A percentile compares a stretch with the other conserved stretches of the same genome.
Conservation (phyloP, 1,140 invertebrate species). For the Antheraea mylitta region DNA sequence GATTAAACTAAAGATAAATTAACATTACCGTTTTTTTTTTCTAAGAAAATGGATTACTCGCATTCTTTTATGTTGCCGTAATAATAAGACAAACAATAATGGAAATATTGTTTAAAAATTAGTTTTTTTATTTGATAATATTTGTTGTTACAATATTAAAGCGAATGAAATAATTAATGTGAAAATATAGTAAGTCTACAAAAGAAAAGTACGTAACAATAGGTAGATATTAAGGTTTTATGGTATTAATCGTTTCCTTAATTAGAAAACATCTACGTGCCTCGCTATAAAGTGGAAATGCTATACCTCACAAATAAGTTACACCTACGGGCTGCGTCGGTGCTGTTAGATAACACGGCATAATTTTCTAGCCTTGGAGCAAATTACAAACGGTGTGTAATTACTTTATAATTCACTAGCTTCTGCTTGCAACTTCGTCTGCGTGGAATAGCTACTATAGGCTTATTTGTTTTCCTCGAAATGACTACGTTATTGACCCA, state of each 20-base stretch:
- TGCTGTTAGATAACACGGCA: slow-evolving; percentile 11
- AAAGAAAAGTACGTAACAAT: not conserved
- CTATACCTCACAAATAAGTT: slow-evolving; percentile 20
- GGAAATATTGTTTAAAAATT: too few relatives aligned
- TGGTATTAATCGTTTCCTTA: not conserved
- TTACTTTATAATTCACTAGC: not conserved
- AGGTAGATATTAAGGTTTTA: not conserved
- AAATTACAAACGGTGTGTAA: slow-evolving; percentile 11
- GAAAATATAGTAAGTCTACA: not conserved
- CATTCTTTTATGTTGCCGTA: too few relatives aligned
- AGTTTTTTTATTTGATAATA: too few relatives aligned
- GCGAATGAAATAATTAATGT: not conserved
- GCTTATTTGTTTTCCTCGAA: too few relatives aligned
- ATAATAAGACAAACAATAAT: too few relatives aligned
- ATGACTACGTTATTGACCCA: too few relatives aligned
- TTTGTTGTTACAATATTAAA: not conserved
- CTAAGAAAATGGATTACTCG: too few relatives aligned
- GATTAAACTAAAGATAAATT: too few relatives aligned
- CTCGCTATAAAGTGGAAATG: slow-evolving; percentile 7
- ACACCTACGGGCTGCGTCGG: slow-evolving; percentile 14
- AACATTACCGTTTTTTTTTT: too few relatives aligned
- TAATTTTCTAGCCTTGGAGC: slow-evolving; percentile 14
- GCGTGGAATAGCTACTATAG: too few relatives aligned
- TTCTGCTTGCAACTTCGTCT: too few relatives aligned
- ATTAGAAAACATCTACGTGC: slow-evolving; percentile 5